Evolutionary conservation across 2,888 invertebrate genomes (phyloP).

Genomic region (Physocephala rufipes): DNA sequence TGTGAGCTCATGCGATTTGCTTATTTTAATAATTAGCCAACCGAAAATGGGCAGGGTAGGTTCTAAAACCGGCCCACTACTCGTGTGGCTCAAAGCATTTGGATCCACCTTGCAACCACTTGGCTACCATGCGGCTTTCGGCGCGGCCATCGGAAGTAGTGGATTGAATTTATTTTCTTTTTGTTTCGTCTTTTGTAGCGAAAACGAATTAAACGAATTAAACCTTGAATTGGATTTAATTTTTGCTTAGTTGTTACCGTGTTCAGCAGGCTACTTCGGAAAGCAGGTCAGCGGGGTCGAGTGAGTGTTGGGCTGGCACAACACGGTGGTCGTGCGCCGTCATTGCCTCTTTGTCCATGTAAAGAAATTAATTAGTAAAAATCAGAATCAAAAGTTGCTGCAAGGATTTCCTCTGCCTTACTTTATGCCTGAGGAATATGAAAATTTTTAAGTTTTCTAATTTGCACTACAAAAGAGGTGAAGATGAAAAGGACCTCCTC

Average conservation of each 20-base stretch:
- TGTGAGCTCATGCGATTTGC: conserved; percentile 22
- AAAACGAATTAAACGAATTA: conserved; percentile 1
- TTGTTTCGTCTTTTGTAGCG: conserved; percentile 12
- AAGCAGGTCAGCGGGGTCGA: conserved; percentile 37
- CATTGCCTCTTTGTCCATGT: conserved; percentile 1
- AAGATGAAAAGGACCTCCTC: conserved; percentile 22
- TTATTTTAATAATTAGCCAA: conserved; percentile 34
- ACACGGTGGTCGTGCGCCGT: conserved; percentile 1
- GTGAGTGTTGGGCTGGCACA: conserved; percentile 16
- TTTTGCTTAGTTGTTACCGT: conserved; percentile 16
- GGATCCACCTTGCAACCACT: conserved; percentile 28
- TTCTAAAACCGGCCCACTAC: not conserved
- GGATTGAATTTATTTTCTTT: conserved; percentile 2
- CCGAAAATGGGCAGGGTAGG: conserved; percentile 20
- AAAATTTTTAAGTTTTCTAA: conserved; percentile 25
- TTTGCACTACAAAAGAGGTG: conserved; percentile 21
- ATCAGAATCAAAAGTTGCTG: conserved; percentile 25
- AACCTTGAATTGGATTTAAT: conserved; percentile 37
- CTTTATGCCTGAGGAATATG: conserved; percentile 25
- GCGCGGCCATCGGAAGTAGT: conserved; percentile 24
- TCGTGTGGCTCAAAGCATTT: not conserved
- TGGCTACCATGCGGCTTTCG: conserved; percentile 12
- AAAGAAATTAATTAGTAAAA: conserved; percentile 33
- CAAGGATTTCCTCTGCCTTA: conserved; percentile 29
- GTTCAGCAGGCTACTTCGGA: not conserved